Evolutionary conservation across 1,140 invertebrate genomes (phyloP), one percentile per base, ranked within the genome.

Genomic region (Drosophila orosa): DNA sequence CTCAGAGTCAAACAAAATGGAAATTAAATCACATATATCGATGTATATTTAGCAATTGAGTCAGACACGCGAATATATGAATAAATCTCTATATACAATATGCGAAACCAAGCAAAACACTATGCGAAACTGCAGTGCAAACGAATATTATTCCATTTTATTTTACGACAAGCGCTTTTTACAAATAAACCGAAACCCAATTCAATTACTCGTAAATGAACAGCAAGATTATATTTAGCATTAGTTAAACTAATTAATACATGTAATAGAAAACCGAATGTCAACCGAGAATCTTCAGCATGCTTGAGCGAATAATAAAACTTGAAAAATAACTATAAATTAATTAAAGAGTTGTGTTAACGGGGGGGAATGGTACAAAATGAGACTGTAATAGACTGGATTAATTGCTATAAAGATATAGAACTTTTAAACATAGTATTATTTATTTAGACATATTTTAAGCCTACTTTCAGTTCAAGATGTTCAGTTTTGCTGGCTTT

Each of bases 131-230:
- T 50, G 66, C 79, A 79, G 83, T 86, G 83, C 83, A 86, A 86
- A 85, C 31, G 48, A 75, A 77, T 72, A 80, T 66, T 76, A 77
- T 67, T 82, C 75, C 71, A 87, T 74, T 87, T 86, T 86, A 86
- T 86, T 86, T 86, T 89, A 89, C 78, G 84, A 86, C 67, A 89
- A 86, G 44, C 72, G 83, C 83, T 86, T 86, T 87, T 89, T 85
- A 86, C 71, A 82, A 82, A 52, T 75, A 74, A 81, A 78, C 45
- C 39, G 48, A 78, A 71, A 24, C 24, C 56, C 62, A 86, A 68
- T 68, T 68, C 45, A 75, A 74, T 58, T 72, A 80, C 57, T 66
- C 73, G 45, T 67, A 55, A 69, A 76, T 48, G 48, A 67, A 60
- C 71, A 69, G 59, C 73, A 65, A 83, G 81, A 87, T 75, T 86